A percentile compares a stretch with the other conserved stretches of the same genome.
These are phyloP conservation scores for Clarias batrachus DNA, from an alignment of 2,113 vertebrate species.

Conservation along the genomic window DNA sequence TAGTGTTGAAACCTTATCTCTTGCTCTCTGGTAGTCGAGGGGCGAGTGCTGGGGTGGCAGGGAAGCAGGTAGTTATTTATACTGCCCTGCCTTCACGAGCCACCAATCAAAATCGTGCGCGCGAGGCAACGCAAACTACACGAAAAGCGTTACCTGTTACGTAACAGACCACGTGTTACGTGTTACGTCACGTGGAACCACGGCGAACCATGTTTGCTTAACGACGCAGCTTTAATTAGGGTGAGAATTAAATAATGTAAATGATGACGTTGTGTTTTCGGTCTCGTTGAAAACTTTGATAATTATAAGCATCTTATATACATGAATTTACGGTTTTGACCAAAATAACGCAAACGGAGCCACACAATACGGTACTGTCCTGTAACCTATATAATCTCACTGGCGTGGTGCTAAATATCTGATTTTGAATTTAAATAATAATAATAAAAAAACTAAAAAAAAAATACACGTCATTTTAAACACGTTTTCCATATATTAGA, in stretches of 20 bases:
- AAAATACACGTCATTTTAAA: no score
- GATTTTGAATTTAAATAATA: no score
- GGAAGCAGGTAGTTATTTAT: conserved; percentile 51
- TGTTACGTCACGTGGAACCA: neutral
- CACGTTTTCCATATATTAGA: no score
- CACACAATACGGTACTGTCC: neutral
- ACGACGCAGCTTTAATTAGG: no score
- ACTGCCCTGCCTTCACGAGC: conserved; percentile 61
- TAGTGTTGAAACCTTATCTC: conserved; percentile 48
- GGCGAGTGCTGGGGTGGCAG: conserved; percentile 40
- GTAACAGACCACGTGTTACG: neutral
- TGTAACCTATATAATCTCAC: neutral
- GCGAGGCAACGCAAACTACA: neutral
- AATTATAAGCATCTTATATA: neutral
- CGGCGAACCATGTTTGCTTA: neutral
- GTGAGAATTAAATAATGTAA: neutral
- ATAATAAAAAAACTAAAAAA: no score
- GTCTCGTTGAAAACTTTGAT: neutral
- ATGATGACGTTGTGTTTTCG: neutral
- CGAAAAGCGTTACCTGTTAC: neutral
- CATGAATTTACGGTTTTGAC: neutral
- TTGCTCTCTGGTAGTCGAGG: conserved; percentile 16
- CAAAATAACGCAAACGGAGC: neutral
- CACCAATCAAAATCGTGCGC: conserved; percentile 33
- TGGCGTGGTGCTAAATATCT: no score